Conservation (phyloP, 1,140 invertebrate genomes). For the Halyomorpha halys region DNA sequence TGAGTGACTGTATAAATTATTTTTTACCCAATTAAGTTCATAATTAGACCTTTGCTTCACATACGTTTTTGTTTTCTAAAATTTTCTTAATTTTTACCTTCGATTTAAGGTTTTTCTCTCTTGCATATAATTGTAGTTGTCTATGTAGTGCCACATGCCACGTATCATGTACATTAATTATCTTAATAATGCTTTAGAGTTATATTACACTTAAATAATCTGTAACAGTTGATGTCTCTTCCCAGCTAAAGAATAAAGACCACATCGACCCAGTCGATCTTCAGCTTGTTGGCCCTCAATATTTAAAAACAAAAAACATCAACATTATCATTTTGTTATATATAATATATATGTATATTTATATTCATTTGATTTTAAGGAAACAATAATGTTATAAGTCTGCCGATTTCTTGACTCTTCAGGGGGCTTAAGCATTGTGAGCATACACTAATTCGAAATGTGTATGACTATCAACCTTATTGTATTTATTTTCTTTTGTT, state of each 20-base stretch:
- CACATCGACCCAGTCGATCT: no score
- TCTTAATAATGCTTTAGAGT: conserved; percentile 17
- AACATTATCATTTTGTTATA: no score
- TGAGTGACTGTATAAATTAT: conserved; percentile 28
- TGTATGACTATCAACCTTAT: background rate
- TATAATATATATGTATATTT: no score
- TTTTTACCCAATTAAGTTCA: conserved; percentile 20
- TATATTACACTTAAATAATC: conserved; percentile 20
- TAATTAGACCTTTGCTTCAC: background rate
- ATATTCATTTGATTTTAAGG: no score
- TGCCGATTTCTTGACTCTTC: background rate
- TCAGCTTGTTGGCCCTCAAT: no score
- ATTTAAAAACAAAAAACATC: no score
- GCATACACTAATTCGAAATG: background rate
- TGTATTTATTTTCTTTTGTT: conserved; percentile 4
- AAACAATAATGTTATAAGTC: no score
- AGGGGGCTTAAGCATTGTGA: conserved; percentile 7
- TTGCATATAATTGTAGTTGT: conserved; percentile 21
- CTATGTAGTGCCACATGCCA: conserved; percentile 15
- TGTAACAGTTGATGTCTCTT: conserved; percentile 11
- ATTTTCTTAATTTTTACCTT: conserved; percentile 11
- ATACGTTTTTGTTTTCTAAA: conserved; percentile 3
- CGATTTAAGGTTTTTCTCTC: conserved; percentile 18
- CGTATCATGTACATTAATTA: conserved; percentile 17
- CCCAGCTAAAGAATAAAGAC: background rate